phyloP scores from a whole-genome alignment of 2,113 vertebrate genomes.

The Nansenia antarctica region DNA sequence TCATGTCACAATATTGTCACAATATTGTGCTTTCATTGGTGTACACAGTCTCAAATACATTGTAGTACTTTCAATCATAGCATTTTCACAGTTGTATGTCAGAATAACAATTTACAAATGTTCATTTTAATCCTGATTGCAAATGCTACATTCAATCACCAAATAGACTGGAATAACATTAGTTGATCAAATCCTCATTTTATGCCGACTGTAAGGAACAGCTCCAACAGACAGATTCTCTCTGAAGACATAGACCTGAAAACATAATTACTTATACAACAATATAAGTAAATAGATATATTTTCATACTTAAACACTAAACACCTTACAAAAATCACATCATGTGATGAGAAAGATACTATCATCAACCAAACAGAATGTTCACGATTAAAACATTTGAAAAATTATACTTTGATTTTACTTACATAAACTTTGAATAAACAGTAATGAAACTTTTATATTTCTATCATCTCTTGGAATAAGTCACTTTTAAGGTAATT shows the following conservation, averaged over 20 bases:
- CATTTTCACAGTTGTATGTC: slow-evolving; percentile 4
- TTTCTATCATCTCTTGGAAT: background rate
- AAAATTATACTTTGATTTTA: slow-evolving; percentile 20
- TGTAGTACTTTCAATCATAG: slow-evolving; percentile 8
- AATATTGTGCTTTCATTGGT: slow-evolving; percentile 57
- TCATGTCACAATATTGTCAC: slow-evolving; percentile 23
- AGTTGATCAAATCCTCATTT: slow-evolving; percentile 29
- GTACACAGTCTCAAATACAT: slow-evolving; percentile 3
- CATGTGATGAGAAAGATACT: slow-evolving; percentile 31
- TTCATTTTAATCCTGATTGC: slow-evolving; percentile 29
- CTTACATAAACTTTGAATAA: slow-evolving; percentile 5
- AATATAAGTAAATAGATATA: slow-evolving; percentile 51
- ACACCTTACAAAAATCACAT: slow-evolving; percentile 57
- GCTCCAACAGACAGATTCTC: slow-evolving; percentile 25
- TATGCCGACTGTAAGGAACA: slow-evolving; percentile 25
- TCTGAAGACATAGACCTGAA: slow-evolving; percentile 41
- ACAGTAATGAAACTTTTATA: slow-evolving; percentile 14
- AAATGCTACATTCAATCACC: slow-evolving; percentile 67
- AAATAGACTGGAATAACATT: slow-evolving; percentile 46
- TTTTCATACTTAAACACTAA: slow-evolving; percentile 57
- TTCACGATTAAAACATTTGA: slow-evolving; percentile 29
- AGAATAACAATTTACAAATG: slow-evolving; percentile 21
- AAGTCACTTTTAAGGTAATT: background rate
- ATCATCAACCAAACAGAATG: slow-evolving; percentile 27
- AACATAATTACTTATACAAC: slow-evolving; percentile 44